These are phyloP conservation scores for Oncorhynchus masou DNA, from an alignment of 2,113 vertebrate species.

Conservation along the genomic window DNA sequence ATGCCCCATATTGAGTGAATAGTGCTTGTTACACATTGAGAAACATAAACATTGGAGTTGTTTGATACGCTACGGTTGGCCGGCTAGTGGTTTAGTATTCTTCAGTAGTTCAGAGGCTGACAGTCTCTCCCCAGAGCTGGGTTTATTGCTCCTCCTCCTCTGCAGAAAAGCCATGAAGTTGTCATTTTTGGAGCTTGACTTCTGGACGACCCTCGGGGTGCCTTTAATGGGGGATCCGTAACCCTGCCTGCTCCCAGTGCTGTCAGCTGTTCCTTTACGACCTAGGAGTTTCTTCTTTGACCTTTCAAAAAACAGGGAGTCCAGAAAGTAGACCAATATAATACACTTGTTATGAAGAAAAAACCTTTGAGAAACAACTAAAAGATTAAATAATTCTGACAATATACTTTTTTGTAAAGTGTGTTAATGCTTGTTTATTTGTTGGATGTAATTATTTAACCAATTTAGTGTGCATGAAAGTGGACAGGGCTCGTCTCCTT, in stretches of 20 bases:
- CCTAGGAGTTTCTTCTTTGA: slow-evolving; percentile 86
- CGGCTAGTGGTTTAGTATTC: slow-evolving; percentile 82
- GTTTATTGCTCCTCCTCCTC: slow-evolving; percentile 80
- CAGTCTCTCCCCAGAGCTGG: slow-evolving; percentile 71
- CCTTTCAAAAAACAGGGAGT: slow-evolving; percentile 54
- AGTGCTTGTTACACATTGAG: too few species aligned
- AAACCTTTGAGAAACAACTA: too few species aligned
- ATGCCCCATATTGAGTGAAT: too few species aligned
- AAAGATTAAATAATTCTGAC: too few species aligned
- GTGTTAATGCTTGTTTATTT: too few species aligned
- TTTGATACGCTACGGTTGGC: slow-evolving; percentile 30
- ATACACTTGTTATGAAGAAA: too few species aligned
- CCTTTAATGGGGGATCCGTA: slow-evolving; percentile 68
- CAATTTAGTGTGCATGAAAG: too few species aligned
- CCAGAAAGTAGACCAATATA: too few species aligned
- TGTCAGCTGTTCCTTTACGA: slow-evolving; percentile 69
- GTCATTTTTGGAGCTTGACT: slow-evolving; percentile 78
- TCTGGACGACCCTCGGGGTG: slow-evolving; percentile 45
- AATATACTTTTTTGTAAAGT: too few species aligned
- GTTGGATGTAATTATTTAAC: too few species aligned
- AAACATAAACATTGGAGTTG: too few species aligned
- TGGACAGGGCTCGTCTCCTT: too few species aligned
- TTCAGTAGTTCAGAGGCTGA: slow-evolving; percentile 84
- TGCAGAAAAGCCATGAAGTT: slow-evolving; percentile 88
- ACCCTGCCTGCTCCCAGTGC: slow-evolving; percentile 56